Conservation (phyloP, 2,113 vertebrate species). For the Pterocles orientalis region DNA sequence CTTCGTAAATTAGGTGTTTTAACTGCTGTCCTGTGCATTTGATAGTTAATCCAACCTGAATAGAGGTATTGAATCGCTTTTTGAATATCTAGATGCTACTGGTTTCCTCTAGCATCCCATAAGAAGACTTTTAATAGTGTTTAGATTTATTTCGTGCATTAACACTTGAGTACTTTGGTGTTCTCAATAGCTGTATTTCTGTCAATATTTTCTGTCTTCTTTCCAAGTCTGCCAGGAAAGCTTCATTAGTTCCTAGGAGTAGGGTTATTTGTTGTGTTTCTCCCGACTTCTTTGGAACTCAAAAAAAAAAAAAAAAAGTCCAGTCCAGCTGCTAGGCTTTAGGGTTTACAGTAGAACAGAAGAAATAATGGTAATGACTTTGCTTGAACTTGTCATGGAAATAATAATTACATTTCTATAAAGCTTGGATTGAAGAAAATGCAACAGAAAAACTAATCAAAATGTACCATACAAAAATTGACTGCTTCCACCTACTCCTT, state of each 20-base stretch:
- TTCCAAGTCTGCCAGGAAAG: background rate
- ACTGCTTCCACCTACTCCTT: background rate
- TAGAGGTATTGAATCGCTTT: background rate
- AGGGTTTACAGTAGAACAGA: background rate
- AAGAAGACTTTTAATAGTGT: background rate
- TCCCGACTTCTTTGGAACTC: background rate
- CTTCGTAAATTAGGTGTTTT: background rate
- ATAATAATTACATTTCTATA: background rate
- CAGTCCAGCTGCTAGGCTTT: background rate
- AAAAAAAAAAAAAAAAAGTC: background rate
- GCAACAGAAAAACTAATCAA: background rate
- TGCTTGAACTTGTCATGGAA: background rate
- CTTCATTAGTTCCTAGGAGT: background rate
- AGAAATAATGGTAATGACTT: background rate
- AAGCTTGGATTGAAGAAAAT: background rate
- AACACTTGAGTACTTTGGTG: background rate
- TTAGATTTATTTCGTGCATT: background rate
- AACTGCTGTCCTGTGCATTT: background rate
- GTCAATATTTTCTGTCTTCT: background rate
- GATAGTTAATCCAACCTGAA: background rate
- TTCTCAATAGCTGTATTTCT: background rate
- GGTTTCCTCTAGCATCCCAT: background rate
- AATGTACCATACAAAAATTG: background rate
- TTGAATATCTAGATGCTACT: background rate
- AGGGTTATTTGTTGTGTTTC: background rate